Evolutionary conservation across 2,797 vertebrate genomes (phyloP).

Genomic region (Lagocephalus sceleratus): DNA sequence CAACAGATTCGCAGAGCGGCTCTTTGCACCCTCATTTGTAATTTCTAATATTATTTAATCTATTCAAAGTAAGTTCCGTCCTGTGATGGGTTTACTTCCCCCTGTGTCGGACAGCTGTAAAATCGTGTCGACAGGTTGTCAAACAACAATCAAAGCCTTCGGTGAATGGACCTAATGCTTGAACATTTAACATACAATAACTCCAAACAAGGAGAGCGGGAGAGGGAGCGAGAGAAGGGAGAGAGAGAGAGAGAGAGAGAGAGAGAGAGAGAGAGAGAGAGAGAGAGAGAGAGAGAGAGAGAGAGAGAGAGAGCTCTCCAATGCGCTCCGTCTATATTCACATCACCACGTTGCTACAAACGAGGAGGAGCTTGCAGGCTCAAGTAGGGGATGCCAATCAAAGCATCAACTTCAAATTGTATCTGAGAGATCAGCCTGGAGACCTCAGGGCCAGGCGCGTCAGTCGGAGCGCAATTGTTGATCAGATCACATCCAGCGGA

Average conservation of each 20-base stretch:
- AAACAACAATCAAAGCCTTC: slow-evolving; percentile 88
- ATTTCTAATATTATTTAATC: slow-evolving; percentile 68
- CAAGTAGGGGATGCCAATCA: slow-evolving; percentile 94
- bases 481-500: slow-evolving; percentile 96
- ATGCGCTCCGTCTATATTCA: slow-evolving; percentile 82
- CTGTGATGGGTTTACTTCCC: slow-evolving; percentile 82
- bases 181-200: slow-evolving; percentile 89
- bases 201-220: slow-evolving; percentile 68
- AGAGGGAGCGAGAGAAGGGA: slow-evolving; percentile 9
- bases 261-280: slow-evolving; percentile 27
- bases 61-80: slow-evolving; percentile 80
- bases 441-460: slow-evolving; percentile 94
- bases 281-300: slow-evolving; percentile 49
- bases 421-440: slow-evolving; percentile 95
- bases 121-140: slow-evolving; percentile 93
- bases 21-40: slow-evolving; percentile 17
- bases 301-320: slow-evolving; percentile 66
- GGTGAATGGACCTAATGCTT: slow-evolving; percentile 87
- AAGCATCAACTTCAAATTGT: slow-evolving; percentile 99
- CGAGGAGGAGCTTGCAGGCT: slow-evolving; percentile 88
- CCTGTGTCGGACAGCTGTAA: slow-evolving; percentile 90
- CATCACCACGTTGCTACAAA: slow-evolving; percentile 82
- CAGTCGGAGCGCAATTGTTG: slow-evolving; percentile 98
- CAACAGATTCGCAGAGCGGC: too few relatives aligned
- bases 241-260: not conserved